Base-by-base conservation (phyloP, 2,888 invertebrate genomes). In the Nemurella pictetii region DNA sequence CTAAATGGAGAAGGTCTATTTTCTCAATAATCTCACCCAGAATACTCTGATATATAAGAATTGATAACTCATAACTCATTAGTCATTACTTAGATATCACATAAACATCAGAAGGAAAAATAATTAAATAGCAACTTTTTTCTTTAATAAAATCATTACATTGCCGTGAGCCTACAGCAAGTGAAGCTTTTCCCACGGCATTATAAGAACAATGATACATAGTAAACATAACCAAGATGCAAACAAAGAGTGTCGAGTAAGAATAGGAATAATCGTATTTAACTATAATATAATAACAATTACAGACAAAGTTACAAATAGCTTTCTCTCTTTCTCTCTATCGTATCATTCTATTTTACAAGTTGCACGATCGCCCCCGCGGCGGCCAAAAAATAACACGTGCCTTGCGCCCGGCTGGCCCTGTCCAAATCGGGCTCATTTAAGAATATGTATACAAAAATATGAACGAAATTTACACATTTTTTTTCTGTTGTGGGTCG, bases 371-470 rank as follows among this genome's bases (percentile, higher is more conserved):
- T 84, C 84, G 84, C 84, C 85, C 84, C 35, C 80, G n/a, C 30
- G 75, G 83, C 83, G 80, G 83, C 84, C 83, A 84, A 86, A 86
- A 86, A 86, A 86, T 85, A 85, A 86, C 84, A 80, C 83, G 75
- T 83, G 83, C 84, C 84, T 72, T 82, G 80, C 28, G 35, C 36
- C 80, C 85, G 55, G 80, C 82, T 36, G 85, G 85, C 85, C 86
- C 55, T 55, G 15, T 55, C 55, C 55, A 55, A 55, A 55, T 15
- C 55, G 55, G 55, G 55, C 55, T 55, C 55, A 77, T 73, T 85
- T 85, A 85, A 84, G 86, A 86, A 86, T 86, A 86, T 85, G 86
- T 84, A 86, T 86, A 86, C 86, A 86, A 86, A 86, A 86, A 86
- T 86, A 86, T 86, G 83, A 86, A 85, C 86, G 84, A 80, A 86